A percentile compares a stretch with the other conserved stretches of the same genome.
Evolutionary conservation across 1,140 invertebrate species (phyloP).

Genomic region (Drosophila saltans): DNA sequence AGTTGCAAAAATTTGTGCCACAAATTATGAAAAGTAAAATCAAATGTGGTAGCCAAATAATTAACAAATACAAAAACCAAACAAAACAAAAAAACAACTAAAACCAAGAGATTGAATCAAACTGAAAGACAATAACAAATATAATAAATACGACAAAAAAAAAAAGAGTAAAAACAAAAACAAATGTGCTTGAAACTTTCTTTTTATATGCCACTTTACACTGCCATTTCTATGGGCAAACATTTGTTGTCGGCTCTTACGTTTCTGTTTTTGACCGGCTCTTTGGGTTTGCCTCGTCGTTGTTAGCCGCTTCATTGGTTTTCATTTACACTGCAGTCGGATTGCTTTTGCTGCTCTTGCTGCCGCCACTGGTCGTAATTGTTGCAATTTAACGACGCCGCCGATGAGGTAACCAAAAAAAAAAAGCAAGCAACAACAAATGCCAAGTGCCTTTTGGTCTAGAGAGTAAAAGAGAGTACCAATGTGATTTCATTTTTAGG

Average conservation of each 20-base stretch:
- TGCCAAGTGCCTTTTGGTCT: slow-evolving; percentile 36
- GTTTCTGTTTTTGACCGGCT: slow-evolving; percentile 23
- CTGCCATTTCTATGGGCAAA: slow-evolving; percentile 63
- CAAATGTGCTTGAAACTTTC: slow-evolving; percentile 64
- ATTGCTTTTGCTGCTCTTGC: not conserved
- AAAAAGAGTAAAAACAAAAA: slow-evolving; percentile 16
- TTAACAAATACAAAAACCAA: slow-evolving; percentile 1
- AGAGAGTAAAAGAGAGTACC: slow-evolving; percentile 37
- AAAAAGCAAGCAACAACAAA: slow-evolving; percentile 23
- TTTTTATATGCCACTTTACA: slow-evolving; percentile 76
- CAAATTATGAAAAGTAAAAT: slow-evolving; percentile 57
- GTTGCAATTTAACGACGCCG: slow-evolving; percentile 67
- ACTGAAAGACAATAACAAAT: slow-evolving; percentile 37
- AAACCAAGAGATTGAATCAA: slow-evolving; percentile 12
- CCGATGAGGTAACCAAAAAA: slow-evolving; percentile 65
- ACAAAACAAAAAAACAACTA: not conserved
- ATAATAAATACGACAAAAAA: slow-evolving; percentile 8
- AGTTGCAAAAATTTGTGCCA: slow-evolving; percentile 52
- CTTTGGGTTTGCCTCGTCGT: slow-evolving; percentile 14
- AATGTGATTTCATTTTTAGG: slow-evolving; percentile 14
- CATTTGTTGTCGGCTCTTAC: slow-evolving; percentile 53
- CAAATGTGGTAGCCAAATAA: slow-evolving; percentile 5
- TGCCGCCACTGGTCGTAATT: slow-evolving; percentile 43
- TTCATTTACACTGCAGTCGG: slow-evolving; percentile 55
- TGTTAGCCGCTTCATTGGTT: slow-evolving; percentile 73